Evolutionary conservation across 1,140 invertebrate genomes (phyloP).

Genomic region (Drosophila sp.): DNA sequence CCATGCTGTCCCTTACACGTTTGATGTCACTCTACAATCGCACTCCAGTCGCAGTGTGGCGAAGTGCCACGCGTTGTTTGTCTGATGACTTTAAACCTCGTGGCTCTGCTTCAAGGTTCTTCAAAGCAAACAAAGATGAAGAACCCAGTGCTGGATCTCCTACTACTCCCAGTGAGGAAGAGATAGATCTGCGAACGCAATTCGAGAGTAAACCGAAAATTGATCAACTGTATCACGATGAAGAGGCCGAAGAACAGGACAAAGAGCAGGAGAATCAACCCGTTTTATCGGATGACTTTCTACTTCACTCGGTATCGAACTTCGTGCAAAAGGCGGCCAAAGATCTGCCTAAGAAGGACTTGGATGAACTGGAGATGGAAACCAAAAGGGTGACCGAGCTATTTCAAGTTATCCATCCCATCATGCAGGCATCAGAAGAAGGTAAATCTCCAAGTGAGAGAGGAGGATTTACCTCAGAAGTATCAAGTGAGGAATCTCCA

Average conservation of each 20-base stretch:
- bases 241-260: neutral
- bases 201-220: neutral
- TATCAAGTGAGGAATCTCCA: neutral
- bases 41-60: neutral
- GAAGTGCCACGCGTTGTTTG: neutral
- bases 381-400: neutral
- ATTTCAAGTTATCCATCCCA: neutral
- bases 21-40: neutral
- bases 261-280: neutral
- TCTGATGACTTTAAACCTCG: conserved; percentile 3
- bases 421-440: neutral
- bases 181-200: neutral
- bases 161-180: neutral
- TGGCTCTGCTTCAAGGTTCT: neutral
- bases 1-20: neutral
- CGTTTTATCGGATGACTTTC: neutral
- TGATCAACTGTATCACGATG: neutral
- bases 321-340: neutral
- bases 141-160: neutral
- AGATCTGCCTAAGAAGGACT: neutral
- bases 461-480: neutral
- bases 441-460: neutral
- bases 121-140: no score
- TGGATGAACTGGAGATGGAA: neutral
- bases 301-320: neutral